Conservation (phyloP, 2,113 vertebrate genomes). For the Oceanites oceanicus region DNA sequence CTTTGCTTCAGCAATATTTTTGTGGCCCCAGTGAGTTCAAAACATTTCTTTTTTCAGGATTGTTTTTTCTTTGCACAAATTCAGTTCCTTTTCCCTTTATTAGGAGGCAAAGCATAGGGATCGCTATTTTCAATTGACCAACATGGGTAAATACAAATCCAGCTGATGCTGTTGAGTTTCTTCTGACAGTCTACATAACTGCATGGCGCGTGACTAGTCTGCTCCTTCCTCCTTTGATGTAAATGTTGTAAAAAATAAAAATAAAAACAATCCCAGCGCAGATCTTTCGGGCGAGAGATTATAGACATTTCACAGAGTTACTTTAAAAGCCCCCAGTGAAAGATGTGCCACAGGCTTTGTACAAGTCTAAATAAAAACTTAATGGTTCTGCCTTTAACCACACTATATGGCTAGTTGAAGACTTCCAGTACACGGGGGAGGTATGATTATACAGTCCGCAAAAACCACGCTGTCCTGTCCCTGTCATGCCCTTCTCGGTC, state of each 20-base stretch:
- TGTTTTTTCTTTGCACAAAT: neutral
- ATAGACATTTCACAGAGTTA: neutral
- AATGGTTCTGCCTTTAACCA: neutral
- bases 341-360: neutral
- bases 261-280: neutral
- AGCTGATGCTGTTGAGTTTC: neutral
- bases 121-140: neutral
- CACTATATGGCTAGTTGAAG: neutral
- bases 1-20: neutral
- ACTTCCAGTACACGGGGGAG: neutral
- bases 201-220: neutral
- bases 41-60: neutral
- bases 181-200: neutral
- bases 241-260: neutral
- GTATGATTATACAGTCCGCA: neutral
- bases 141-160: neutral
- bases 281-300: neutral
- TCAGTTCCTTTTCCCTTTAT: neutral
- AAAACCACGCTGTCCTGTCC: neutral
- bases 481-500: neutral
- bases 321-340: neutral
- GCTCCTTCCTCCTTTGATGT: neutral
- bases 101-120: neutral
- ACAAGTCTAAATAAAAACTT: neutral
- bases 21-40: neutral